These are phyloP conservation scores for Sylvietta virens DNA, from an alignment of 2,113 vertebrate species.

Conservation along the genomic window DNA sequence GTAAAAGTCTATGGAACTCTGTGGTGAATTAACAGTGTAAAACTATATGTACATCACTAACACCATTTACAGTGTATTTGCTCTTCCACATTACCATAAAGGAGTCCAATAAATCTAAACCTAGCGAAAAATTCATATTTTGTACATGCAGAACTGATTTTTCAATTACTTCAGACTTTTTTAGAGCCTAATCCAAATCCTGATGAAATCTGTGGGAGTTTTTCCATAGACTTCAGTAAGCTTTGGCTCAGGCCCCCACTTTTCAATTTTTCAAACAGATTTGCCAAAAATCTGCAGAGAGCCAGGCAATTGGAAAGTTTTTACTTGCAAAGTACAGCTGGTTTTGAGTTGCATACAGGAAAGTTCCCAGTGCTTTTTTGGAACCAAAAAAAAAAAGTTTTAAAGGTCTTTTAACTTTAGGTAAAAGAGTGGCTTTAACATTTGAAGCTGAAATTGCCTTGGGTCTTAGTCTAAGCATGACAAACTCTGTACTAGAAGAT, in stretches of 20 bases:
- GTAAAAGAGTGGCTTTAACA: neutral
- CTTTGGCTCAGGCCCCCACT: constrained; percentile 18
- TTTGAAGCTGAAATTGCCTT: neutral
- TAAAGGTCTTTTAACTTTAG: neutral
- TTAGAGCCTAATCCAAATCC: constrained; percentile 37
- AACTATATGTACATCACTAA: neutral
- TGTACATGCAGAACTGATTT: constrained; percentile 40
- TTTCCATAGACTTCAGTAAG: constrained; percentile 48
- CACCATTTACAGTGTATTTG: neutral
- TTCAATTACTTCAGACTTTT: constrained; percentile 55
- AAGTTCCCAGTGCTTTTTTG: neutral
- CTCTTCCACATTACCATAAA: neutral
- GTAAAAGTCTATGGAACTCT: neutral
- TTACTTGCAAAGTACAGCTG: constrained; percentile 36
- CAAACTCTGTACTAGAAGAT: neutral
- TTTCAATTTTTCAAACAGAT: constrained; percentile 31
- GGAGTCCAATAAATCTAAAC: constrained; percentile 16
- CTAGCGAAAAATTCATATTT: constrained; percentile 30
- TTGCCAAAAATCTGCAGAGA: constrained; percentile 50
- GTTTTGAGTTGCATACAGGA: constrained; percentile 17
- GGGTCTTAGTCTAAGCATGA: neutral
- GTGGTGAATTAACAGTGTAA: neutral
- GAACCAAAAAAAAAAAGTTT: neutral
- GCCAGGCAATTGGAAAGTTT: constrained; percentile 47
- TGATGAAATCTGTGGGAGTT: constrained; percentile 59